Evolutionary conservation across 2,888 invertebrate species (phyloP).

Genomic region (Cryptosula pallasiana): DNA sequence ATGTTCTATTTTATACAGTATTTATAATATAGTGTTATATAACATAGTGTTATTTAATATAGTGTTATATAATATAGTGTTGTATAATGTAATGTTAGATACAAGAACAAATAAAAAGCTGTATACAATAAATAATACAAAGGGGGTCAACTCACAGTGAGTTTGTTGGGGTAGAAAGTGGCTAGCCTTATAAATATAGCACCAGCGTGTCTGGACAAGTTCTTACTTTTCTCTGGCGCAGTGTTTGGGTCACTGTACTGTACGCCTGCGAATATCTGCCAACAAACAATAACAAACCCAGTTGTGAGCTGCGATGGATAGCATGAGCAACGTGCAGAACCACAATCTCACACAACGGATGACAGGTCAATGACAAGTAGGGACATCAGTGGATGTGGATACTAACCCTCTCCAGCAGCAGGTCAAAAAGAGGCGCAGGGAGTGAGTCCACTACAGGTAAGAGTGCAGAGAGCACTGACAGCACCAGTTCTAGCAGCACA

Average conservation of each 20-base stretch:
- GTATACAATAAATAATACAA: background rate
- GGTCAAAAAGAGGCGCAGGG: background rate
- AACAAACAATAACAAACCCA: no score
- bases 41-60: no score
- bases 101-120: no score
- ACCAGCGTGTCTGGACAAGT: background rate
- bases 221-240: background rate
- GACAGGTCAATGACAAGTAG: no score
- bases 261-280: background rate
- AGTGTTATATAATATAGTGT: no score
- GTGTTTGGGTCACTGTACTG: background rate
- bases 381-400: background rate
- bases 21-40: no score
- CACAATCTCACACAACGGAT: no score
- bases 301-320: no score
- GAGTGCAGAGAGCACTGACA: background rate
- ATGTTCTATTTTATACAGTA: no score
- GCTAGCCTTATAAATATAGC: constrained; percentile 5
- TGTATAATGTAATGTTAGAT: no score
- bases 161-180: background rate
- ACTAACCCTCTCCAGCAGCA: background rate
- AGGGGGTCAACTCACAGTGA: background rate
- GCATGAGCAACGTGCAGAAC: no score
- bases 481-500: background rate
- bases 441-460: background rate